These are phyloP conservation scores for Protobothrops flavoviridis DNA, from an alignment of 2,113 vertebrate species.

Conservation along the genomic window DNA sequence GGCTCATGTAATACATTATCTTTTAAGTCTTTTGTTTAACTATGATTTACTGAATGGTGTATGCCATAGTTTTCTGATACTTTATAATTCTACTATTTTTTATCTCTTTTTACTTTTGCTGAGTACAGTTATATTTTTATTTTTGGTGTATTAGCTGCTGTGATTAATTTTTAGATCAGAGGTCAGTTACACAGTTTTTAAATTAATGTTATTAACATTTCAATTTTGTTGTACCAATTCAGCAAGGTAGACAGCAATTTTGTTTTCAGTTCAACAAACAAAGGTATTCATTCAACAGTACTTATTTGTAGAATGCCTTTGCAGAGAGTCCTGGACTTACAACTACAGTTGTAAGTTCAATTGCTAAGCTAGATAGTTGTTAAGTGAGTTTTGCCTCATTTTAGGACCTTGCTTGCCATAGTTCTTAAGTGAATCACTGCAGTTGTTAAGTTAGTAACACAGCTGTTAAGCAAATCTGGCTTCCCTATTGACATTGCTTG, in stretches of 20 bases:
- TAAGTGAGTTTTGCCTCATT: not conserved
- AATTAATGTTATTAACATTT: not conserved
- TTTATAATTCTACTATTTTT: not conserved
- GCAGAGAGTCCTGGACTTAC: not conserved
- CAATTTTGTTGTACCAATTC: not conserved
- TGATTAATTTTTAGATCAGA: not conserved
- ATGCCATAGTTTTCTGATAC: not conserved
- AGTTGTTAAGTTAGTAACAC: not conserved
- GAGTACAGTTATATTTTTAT: not conserved
- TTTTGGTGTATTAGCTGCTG: not conserved
- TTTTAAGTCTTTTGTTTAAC: not conserved
- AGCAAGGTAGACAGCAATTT: not conserved
- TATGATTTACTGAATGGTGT: not conserved
- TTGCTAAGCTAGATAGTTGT: not conserved
- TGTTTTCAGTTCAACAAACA: not conserved
- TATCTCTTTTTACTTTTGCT: not conserved
- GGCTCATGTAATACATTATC: not conserved
- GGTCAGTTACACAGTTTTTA: not conserved
- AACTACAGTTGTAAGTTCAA: not conserved
- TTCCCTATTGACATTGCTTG: not conserved
- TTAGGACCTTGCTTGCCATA: not conserved
- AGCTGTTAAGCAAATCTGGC: not conserved
- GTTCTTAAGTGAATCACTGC: not conserved
- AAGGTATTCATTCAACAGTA: not conserved
- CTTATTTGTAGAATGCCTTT: not conserved